These are phyloP conservation scores for Indicator indicator DNA, from an alignment of 2,113 vertebrate species.

Conservation along the genomic window DNA sequence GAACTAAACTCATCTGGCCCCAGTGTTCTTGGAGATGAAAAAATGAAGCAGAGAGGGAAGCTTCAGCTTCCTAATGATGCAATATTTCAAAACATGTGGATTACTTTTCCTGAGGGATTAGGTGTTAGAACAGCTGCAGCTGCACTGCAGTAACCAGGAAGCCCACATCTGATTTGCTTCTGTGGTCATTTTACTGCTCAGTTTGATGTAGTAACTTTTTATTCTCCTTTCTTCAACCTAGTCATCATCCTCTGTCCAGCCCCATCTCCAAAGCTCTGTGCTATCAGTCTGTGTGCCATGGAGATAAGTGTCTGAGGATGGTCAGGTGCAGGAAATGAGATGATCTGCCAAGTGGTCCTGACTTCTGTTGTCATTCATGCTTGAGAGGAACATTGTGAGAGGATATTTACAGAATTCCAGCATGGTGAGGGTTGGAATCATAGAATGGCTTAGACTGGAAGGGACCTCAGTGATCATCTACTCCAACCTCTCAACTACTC, in stretches of 20 bases:
- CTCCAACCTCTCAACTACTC: too few relatives aligned
- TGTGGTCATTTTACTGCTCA: neutral
- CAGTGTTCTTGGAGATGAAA: neutral
- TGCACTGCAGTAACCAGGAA: neutral
- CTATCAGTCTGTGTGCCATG: neutral
- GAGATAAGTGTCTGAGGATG: neutral
- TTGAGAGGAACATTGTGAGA: neutral
- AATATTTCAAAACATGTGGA: neutral
- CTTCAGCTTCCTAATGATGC: conserved; percentile 16
- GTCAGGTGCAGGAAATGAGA: neutral
- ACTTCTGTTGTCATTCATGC: neutral
- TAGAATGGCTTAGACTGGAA: too few relatives aligned
- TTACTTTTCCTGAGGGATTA: neutral
- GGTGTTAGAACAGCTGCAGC: neutral
- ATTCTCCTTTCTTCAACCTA: neutral
- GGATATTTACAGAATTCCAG: neutral
- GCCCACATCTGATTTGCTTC: neutral
- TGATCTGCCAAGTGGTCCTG: neutral
- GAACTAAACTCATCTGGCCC: neutral
- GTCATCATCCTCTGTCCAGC: neutral
- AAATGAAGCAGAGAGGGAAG: neutral
- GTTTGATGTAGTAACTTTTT: neutral
- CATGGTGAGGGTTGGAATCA: neutral
- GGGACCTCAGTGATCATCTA: too few relatives aligned
- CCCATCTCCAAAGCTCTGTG: neutral